Conservation (phyloP, 2,888 invertebrate genomes). For the Tenthredo distinguenda region DNA sequence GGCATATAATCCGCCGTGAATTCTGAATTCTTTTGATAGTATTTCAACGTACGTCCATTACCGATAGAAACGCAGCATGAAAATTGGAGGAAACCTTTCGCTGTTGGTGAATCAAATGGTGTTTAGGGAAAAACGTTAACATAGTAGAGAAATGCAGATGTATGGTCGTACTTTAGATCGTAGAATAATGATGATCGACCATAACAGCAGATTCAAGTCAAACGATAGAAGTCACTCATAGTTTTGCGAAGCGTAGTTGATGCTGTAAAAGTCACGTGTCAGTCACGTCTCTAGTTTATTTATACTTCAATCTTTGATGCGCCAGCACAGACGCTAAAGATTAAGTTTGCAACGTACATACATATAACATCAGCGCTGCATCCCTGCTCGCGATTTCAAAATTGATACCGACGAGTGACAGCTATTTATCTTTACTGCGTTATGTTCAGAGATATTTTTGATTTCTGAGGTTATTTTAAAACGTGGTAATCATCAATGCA, state of each 20-base stretch:
- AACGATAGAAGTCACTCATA: not conserved
- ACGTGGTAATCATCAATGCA: not conserved
- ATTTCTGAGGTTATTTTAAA: not conserved
- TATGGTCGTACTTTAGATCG: not conserved
- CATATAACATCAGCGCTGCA: not conserved
- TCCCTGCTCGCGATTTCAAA: not conserved
- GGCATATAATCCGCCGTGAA: not conserved
- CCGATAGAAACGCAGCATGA: not conserved
- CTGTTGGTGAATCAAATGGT: not conserved
- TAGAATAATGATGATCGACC: not conserved
- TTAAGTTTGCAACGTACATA: not conserved
- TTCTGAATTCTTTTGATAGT: not conserved
- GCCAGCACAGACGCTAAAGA: slow-evolving; percentile 24
- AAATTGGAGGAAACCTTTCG: not conserved
- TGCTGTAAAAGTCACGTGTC: slow-evolving; percentile 9
- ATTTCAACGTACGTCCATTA: not conserved
- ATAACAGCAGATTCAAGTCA: slow-evolving; percentile 4
- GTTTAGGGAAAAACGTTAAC: not conserved
- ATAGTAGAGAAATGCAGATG: not conserved
- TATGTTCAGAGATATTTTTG: not conserved
- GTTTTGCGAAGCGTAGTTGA: slow-evolving; percentile 24
- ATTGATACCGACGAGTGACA: slow-evolving; percentile 2
- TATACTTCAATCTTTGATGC: slow-evolving; percentile 15
- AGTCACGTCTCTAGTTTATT: slow-evolving; percentile 26
- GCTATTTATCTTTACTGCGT: not conserved